These are phyloP conservation scores for Poeciliopsis retropinna DNA, from an alignment of 2,113 vertebrate species.

Conservation along the genomic window DNA sequence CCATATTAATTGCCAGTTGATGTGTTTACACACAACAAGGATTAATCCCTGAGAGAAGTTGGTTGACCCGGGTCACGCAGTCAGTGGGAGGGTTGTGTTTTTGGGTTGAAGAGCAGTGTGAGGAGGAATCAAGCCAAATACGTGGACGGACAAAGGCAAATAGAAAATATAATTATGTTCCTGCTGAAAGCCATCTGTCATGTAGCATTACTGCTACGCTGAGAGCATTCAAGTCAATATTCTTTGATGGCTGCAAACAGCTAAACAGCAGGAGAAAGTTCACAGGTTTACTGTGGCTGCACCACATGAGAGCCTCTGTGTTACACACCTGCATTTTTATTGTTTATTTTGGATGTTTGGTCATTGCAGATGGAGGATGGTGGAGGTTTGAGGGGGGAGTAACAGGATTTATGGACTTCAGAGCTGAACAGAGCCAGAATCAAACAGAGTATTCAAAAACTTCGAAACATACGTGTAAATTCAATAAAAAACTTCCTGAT, in stretches of 20 bases:
- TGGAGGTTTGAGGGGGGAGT: neutral
- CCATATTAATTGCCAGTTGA: conserved; percentile 75
- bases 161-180: conserved; percentile 12
- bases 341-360: conserved; percentile 45
- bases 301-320: conserved; percentile 37
- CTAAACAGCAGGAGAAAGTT: conserved; percentile 17
- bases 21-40: conserved; percentile 68
- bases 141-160: conserved; percentile 29
- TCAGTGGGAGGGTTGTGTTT: conserved; percentile 35
- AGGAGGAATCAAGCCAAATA: conserved; percentile 20
- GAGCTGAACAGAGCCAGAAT: conserved; percentile 35
- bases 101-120: conserved; percentile 15
- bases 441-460: too few species aligned
- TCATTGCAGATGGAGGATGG: conserved; percentile 8
- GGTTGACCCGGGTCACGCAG: conserved; percentile 53
- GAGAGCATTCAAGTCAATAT: conserved; percentile 30
- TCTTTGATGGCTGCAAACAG: conserved; percentile 8
- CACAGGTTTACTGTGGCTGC: conserved; percentile 23
- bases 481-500: too few species aligned
- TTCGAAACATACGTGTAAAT: too few species aligned
- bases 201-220: conserved; percentile 15
- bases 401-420: conserved; percentile 37
- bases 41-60: conserved; percentile 62
- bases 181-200: conserved; percentile 49
- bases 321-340: conserved; percentile 49